These are phyloP conservation scores for Penaeus chinensis DNA, from an alignment of 1,140 invertebrate species.

Conservation along the genomic window DNA sequence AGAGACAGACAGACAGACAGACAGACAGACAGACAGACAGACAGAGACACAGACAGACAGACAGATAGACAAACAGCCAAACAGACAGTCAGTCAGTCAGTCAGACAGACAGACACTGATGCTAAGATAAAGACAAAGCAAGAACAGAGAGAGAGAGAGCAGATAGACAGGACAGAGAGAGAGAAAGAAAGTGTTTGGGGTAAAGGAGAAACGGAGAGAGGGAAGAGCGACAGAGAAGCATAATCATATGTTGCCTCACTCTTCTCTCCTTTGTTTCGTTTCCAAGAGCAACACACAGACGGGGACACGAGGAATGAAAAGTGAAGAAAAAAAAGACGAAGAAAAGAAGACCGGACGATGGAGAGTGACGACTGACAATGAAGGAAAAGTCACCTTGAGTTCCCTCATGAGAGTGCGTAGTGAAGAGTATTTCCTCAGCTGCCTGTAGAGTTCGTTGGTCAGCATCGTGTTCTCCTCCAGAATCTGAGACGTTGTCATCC, in stretches of 20 bases:
- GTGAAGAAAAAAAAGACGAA: neutral
- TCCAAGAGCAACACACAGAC: neutral
- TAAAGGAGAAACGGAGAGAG: neutral
- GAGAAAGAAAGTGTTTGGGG: neutral
- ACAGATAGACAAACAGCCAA: too few species aligned
- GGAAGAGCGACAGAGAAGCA: neutral
- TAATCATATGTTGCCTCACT: too few species aligned
- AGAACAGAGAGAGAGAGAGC: too few species aligned
- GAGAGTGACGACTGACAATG: neutral
- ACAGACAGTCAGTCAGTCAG: too few species aligned
- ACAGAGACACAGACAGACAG: too few species aligned
- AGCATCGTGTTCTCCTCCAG: constrained; percentile 93
- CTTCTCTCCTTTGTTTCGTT: neutral
- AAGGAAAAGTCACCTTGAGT: constrained; percentile 77
- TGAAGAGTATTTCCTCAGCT: constrained; percentile 91
- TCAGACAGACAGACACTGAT: too few species aligned
- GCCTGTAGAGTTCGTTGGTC: constrained; percentile 90
- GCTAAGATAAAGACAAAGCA: too few species aligned
- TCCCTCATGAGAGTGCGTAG: constrained; percentile 87
- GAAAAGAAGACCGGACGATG: too few species aligned
- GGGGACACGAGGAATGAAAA: too few species aligned
- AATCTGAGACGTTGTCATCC: constrained; percentile 92
- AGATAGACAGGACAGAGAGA: too few species aligned
- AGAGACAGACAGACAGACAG: too few species aligned
- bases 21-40: too few species aligned